phyloP scores from a whole-genome alignment of 2,797 vertebrate genomes.

The Buceros bicornis region DNA sequence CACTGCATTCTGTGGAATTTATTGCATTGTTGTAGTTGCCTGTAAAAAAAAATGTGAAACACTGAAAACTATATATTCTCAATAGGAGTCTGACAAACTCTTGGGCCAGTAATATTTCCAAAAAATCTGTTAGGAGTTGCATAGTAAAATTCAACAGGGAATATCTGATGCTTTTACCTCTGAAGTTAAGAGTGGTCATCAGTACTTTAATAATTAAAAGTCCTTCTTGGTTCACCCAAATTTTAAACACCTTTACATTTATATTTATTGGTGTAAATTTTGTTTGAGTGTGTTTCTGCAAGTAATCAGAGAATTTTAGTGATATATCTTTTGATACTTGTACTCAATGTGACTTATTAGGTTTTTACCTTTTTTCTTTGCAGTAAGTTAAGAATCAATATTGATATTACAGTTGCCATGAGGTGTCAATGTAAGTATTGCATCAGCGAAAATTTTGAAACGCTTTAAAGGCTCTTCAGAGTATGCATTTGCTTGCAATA shows the following conservation, averaged over 20 bases:
- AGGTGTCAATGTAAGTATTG: slow-evolving; percentile 94
- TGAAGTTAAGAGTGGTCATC: background rate
- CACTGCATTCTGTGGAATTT: background rate
- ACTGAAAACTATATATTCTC: background rate
- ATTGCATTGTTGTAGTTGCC: background rate
- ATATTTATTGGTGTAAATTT: background rate
- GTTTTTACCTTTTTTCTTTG: slow-evolving; percentile 59
- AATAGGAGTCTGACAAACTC: background rate
- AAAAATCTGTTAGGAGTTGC: background rate
- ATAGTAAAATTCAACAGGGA: background rate
- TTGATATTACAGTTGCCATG: slow-evolving; percentile 99
- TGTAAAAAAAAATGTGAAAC: background rate
- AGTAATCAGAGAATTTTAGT: background rate
- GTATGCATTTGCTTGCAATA: background rate
- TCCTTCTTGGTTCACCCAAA: background rate
- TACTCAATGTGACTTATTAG: background rate
- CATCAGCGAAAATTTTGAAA: background rate
- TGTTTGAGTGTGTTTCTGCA: background rate
- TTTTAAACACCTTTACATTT: background rate
- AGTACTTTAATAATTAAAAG: background rate
- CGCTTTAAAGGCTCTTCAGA: background rate
- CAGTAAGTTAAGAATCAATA: slow-evolving; percentile 96
- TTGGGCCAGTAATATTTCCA: background rate
- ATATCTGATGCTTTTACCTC: background rate
- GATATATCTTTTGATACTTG: background rate